Evolutionary conservation across 1,140 invertebrate genomes (phyloP), one percentile per base, ranked within the genome.

Genomic region (Zaprionus kolodkinae): DNA sequence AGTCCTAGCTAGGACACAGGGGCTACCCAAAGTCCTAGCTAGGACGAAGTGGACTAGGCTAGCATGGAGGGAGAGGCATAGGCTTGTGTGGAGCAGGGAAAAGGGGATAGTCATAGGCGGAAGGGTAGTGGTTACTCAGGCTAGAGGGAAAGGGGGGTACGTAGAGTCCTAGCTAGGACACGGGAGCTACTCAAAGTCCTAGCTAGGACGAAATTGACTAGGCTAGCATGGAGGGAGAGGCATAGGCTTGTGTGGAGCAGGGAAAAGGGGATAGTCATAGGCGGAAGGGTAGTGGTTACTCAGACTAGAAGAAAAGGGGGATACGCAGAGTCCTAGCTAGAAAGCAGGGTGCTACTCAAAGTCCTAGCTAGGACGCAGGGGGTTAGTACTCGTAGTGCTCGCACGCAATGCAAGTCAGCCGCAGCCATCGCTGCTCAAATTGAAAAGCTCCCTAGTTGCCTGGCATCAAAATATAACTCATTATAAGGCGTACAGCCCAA

Each of bases 381-480:
- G 35, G 38, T 43, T 35, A 54, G 43, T n/a, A 33, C 9, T 61
- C 59, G 36, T 9, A 55, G 56, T 73, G 30, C 10, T 62, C n/a
- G 72, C 72, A 74, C 72, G 72, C 72, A 74, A 74, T 63, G 48
- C 72, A 74, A 74, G 66, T 74, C 38, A 69, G 66, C 38, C 59
- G 66, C 66, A 74, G 66, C 59, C 65, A 56, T 69, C 62, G 66
- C 27, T 62, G 66, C 66, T 52, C 67, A 70, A 70, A 63, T 75
- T 75, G 72, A 62, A 68, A 73, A 69, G 72, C 57, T 73, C 72
- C 65, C 57, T n/a, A 54, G 63, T 60, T 67, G 70, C 57, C 50
- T 60, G 52, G 72, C 67, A 75, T 70, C 67, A 71, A 71, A 70
- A 71, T 71, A 75, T 75, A 71, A 75, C 60, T 75, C 72, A 75